Percentiles rank a stretch among this genome's conserved stretches.
These are phyloP conservation scores for Parambassis ranga DNA, from an alignment of 2,797 vertebrate species.

Conservation along the genomic window DNA sequence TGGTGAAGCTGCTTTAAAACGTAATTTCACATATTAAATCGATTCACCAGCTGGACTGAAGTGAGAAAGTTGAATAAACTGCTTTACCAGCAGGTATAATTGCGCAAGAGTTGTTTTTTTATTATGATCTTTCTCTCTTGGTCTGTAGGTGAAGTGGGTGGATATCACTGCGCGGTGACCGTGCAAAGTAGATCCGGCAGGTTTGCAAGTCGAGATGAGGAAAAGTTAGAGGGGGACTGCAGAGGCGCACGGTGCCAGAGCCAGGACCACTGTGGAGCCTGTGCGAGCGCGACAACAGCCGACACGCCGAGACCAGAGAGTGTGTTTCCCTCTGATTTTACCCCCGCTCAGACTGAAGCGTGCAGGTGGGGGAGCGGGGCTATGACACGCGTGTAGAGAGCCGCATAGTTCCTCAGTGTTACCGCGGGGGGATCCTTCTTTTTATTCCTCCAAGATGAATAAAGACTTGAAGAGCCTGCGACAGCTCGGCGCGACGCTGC, in stretches of 20 bases:
- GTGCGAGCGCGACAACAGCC: conserved; percentile 45
- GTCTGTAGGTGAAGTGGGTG: background rate
- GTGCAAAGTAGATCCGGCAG: conserved; percentile 76
- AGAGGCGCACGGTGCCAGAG: conserved; percentile 74
- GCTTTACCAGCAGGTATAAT: rapidly evolving
- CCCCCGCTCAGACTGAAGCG: conserved; percentile 1
- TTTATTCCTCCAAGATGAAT: conserved; percentile 69
- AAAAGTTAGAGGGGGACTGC: conserved; percentile 68
- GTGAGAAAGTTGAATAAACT: too few relatives aligned
- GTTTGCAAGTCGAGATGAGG: conserved; percentile 72
- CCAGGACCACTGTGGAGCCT: conserved; percentile 62
- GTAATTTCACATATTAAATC: background rate
- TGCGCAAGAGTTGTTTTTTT: background rate
- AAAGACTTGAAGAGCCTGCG: conserved; percentile 63
- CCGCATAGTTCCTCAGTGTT: conserved; percentile 55
- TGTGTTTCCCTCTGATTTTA: background rate
- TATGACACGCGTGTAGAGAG: conserved; percentile 49
- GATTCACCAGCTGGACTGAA: rapidly evolving
- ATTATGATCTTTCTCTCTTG: background rate
- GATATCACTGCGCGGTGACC: conserved; percentile 36
- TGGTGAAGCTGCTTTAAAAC: background rate
- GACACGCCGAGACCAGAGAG: conserved; percentile 15
- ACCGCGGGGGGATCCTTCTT: conserved; percentile 61
- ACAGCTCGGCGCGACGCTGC: conserved; percentile 61
- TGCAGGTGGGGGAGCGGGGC: conserved; percentile 11